Evolutionary conservation across 1,140 invertebrate species (phyloP), one percentile per base, ranked within the genome.

Genomic region (Myzus persicae): DNA sequence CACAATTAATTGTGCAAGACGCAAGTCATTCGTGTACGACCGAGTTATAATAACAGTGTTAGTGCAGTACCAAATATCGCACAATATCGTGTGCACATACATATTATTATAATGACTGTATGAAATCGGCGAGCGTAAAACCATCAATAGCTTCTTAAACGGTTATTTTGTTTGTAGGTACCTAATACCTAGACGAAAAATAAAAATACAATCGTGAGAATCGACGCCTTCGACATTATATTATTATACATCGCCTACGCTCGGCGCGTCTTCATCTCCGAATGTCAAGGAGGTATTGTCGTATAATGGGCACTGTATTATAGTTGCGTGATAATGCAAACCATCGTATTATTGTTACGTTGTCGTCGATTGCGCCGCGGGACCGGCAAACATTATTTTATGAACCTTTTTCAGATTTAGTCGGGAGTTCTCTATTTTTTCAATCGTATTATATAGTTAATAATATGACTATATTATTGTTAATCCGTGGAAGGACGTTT

Each of bases 211-310:
- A 88, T 88, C 87, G 87, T 88, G 87, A 88, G 87, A 51, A 88
- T 36, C n/a, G 2, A 88, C 87, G 44, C 87, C 44, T 88, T 5
- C 44, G 5, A 18, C 3, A 18, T 31, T 24, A 26, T 44, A 40
- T 14, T 84, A 26, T 51, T 2, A 51, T 24, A 40, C 22, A 38
- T 31, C 22, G 20, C 81, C 81, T 84, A 44, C 87, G 87, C 44
- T 6, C 14, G 31, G 59, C 1, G n/a, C 31, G 8, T 88, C 87
- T 88, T 88, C 44, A 38, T 48, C 44, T 36, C 11, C 42, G 44
- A 88, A 88, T 88, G 87, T 88, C 87, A 88, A 88, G 87, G 85
- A 87, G 40, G 40, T 31, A 85, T 42, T 76, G 59, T 76, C n/a
- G 59, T 76, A 76, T 4, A 76, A n/a, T 24, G 6, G 3, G 59